These are phyloP conservation scores for Carpatolechia fugitivella DNA, from an alignment of 2,888 invertebrate species.

Conservation along the genomic window DNA sequence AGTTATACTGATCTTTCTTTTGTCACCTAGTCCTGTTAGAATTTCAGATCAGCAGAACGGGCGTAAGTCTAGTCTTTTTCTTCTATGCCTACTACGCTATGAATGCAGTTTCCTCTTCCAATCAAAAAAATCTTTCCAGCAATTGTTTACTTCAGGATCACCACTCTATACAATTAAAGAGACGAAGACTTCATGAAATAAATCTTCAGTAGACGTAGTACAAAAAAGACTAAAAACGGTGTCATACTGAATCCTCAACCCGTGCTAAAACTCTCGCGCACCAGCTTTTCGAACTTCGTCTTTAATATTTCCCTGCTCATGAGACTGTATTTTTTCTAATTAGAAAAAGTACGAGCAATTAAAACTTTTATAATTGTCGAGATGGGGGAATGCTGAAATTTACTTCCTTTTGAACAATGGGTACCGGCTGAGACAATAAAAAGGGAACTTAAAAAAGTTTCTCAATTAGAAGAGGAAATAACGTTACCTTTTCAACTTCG, in stretches of 20 bases:
- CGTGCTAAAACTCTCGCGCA: slow-evolving; percentile 1
- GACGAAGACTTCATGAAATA: too few species aligned
- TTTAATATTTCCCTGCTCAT: slow-evolving; percentile 57
- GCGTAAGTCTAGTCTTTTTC: too few species aligned
- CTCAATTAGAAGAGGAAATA: slow-evolving; percentile 63
- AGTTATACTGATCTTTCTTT: too few species aligned
- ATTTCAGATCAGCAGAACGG: too few species aligned
- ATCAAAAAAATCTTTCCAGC: too few species aligned
- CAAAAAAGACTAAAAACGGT: too few species aligned
- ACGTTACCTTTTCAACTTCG: slow-evolving; percentile 45
- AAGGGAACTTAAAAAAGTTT: slow-evolving; percentile 66
- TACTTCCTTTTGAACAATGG: slow-evolving; percentile 71
- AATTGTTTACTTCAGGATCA: too few species aligned
- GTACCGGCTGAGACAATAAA: slow-evolving; percentile 67
- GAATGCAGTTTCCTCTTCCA: too few species aligned
- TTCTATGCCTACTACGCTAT: too few species aligned
- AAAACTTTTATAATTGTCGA: slow-evolving; percentile 77
- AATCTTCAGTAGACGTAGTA: too few species aligned
- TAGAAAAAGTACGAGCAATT: slow-evolving; percentile 75
- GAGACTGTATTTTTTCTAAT: slow-evolving; percentile 74
- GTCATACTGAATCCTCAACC: background rate
- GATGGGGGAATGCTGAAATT: slow-evolving; percentile 66
- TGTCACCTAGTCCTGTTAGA: too few species aligned
- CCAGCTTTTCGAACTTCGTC: slow-evolving; percentile 33
- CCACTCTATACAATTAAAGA: too few species aligned